A percentile compares a stretch with the other conserved stretches of the same genome.
phyloP scores from a whole-genome alignment of 2,888 invertebrate species.

The Nomada ferruginata region DNA sequence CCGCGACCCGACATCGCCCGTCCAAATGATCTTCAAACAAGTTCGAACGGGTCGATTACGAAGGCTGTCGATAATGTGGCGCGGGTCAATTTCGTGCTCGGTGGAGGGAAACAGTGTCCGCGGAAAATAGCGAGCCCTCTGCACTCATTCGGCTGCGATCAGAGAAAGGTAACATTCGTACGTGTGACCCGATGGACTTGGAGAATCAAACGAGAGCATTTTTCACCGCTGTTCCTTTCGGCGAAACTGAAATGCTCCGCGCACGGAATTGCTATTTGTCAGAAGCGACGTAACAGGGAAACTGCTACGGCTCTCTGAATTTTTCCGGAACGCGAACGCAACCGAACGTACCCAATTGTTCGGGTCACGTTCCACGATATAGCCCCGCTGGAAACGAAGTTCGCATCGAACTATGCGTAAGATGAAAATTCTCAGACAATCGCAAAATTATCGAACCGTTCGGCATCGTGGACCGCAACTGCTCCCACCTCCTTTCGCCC shows the following conservation, averaged over 20 bases:
- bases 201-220: not conserved
- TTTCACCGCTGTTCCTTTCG: not conserved
- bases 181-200: not conserved
- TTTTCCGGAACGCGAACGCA: constrained; percentile 14
- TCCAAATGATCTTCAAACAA: not conserved
- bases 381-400: constrained; percentile 20
- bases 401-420: constrained; percentile 15
- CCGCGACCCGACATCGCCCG: not conserved
- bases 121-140: not conserved
- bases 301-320: constrained; percentile 5
- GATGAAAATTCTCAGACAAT: constrained; percentile 41
- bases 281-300: constrained; percentile 15
- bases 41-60: not conserved
- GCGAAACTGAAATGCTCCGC: not conserved
- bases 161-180: not conserved
- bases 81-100: not conserved
- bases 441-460: constrained; percentile 69
- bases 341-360: constrained; percentile 16
- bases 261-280: constrained; percentile 15
- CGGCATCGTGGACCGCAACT: constrained; percentile 51
- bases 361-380: not conserved
- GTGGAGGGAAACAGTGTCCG: not conserved
- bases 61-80: not conserved
- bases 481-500: not conserved
- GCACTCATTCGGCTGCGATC: not conserved